phyloP scores from a whole-genome alignment of 2,797 vertebrate genomes.

The Otolemur crassicaudatus region DNA sequence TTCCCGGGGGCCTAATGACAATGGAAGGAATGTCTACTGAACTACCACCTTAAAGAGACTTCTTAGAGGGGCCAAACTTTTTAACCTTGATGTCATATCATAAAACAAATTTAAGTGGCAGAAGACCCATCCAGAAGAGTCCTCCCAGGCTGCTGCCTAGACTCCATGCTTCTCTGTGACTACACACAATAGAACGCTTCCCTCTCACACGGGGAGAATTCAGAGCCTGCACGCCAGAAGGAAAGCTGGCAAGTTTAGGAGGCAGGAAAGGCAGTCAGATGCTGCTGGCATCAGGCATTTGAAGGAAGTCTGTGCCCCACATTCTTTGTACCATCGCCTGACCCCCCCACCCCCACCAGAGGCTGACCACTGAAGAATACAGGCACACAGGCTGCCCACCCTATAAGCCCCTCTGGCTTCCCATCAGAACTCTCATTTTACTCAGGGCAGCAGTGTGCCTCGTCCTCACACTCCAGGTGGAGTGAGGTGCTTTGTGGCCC shows the following conservation, averaged over 20 bases:
- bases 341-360: not conserved
- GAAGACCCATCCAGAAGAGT: not conserved
- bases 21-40: constrained; percentile 27
- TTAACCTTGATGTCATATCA: not conserved
- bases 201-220: not conserved
- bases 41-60: constrained; percentile 25
- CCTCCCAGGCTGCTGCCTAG: not conserved
- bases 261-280: not conserved
- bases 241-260: not conserved
- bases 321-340: not conserved
- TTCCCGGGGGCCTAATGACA: not conserved
- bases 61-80: not conserved
- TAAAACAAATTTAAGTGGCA: not conserved
- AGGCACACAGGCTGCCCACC: not conserved
- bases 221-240: not conserved
- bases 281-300: not conserved
- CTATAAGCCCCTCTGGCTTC: not conserved
- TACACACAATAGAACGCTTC: not conserved
- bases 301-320: not conserved
- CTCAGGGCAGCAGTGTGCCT: not conserved
- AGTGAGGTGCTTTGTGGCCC: not conserved
- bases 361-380: not conserved
- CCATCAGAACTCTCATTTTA: not conserved
- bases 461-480: not conserved
- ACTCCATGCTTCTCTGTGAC: constrained; percentile 52